These are phyloP conservation scores for Euura saliciscinereae DNA, from an alignment of 1,140 invertebrate species.

Conservation along the genomic window DNA sequence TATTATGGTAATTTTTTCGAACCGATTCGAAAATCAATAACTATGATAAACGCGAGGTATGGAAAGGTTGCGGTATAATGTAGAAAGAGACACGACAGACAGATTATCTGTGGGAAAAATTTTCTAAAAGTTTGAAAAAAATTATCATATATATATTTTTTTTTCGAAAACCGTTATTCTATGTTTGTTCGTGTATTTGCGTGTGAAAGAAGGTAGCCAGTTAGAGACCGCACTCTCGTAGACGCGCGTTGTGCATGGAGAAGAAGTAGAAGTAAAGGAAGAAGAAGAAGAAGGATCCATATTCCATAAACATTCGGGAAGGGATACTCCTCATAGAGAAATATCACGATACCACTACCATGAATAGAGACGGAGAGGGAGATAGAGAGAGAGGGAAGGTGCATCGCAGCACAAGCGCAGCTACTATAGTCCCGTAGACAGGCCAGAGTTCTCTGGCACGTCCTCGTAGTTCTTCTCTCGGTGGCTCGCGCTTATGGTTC, in stretches of 20 bases:
- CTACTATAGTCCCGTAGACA: no score
- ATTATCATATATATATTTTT: not conserved
- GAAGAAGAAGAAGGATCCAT: not conserved
- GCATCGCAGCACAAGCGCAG: no score
- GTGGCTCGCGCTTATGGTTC: slow-evolving; percentile 34
- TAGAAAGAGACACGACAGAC: no score
- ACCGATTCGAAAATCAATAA: slow-evolving; percentile 5
- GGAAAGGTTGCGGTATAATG: not conserved
- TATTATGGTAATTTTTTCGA: not conserved
- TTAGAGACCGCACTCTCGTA: no score
- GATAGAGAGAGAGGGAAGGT: not conserved
- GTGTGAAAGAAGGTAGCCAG: no score
- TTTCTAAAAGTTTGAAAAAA: no score
- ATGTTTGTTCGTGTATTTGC: not conserved
- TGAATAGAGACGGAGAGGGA: not conserved
- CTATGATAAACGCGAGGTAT: not conserved
- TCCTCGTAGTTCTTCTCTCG: not conserved
- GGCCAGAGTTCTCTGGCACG: not conserved
- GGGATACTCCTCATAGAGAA: no score
- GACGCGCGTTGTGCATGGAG: not conserved
- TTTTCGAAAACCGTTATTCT: not conserved
- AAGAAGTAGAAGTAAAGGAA: not conserved
- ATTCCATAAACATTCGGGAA: not conserved
- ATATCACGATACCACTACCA: no score
- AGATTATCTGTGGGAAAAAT: not conserved